Conservation (phyloP, 1,140 invertebrate species). For the Mycetomoellerius zeteki region DNA sequence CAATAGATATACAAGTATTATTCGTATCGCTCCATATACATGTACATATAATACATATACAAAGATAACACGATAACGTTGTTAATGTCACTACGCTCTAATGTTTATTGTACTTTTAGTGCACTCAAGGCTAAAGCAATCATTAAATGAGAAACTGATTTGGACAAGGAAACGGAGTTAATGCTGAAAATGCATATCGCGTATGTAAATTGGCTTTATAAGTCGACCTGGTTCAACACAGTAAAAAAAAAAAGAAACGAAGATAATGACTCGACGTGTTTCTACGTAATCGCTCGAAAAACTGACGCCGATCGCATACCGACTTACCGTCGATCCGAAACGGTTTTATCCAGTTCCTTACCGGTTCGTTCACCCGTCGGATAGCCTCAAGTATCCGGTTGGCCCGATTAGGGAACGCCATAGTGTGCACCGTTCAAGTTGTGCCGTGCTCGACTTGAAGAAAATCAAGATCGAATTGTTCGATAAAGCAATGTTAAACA, state of each 20-base stretch:
- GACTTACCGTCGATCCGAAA: conserved; percentile 66
- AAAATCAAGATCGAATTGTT: conserved; percentile 19
- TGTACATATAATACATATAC: no score
- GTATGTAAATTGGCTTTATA: conserved; percentile 36
- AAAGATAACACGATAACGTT: conserved; percentile 7
- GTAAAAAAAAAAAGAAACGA: not conserved
- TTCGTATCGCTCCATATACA: conserved; percentile 23
- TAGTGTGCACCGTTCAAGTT: conserved; percentile 6
- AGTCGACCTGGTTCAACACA: not conserved
- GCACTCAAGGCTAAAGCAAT: not conserved
- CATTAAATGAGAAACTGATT: conserved; percentile 23
- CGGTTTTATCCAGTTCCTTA: conserved; percentile 63
- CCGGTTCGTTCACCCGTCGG: conserved; percentile 66
- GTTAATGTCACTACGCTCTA: not conserved
- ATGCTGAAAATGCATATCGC: conserved; percentile 4
- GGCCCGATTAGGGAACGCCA: conserved; percentile 60
- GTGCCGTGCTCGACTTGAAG: not conserved
- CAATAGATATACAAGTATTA: conserved; percentile 1
- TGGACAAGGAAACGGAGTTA: not conserved
- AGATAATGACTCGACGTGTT: conserved; percentile 46
- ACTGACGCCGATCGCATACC: conserved; percentile 65
- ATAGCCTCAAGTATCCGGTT: conserved; percentile 64
- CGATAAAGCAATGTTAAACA: not conserved
- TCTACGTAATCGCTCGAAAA: conserved; percentile 65
- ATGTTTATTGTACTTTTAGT: conserved; percentile 39